Percentiles rank a stretch among this genome's conserved stretches.
These are phyloP conservation scores for Trachops cirrhosus DNA, from an alignment of 2,797 vertebrate genomes.

Conservation along the genomic window DNA sequence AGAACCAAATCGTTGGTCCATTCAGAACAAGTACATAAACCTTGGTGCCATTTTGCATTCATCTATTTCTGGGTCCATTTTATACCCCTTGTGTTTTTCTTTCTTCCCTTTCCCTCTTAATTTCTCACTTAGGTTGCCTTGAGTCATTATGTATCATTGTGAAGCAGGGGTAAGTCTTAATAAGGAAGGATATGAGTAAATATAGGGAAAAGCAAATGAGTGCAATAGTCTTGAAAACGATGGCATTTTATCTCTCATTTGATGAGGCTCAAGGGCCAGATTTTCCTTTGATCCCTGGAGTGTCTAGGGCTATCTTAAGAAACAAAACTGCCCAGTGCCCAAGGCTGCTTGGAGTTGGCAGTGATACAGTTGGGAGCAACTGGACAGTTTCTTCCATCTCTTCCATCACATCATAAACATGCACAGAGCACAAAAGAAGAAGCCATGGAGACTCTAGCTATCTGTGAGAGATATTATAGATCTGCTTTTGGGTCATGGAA, in stretches of 20 bases:
- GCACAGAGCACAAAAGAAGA: background rate
- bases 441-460: background rate
- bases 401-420: background rate
- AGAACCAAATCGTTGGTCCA: background rate
- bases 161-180: background rate
- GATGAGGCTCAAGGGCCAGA: background rate
- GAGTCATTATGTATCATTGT: background rate
- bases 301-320: background rate
- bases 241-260: background rate
- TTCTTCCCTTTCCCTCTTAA: background rate
- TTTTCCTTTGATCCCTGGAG: background rate
- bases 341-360: background rate
- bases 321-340: background rate
- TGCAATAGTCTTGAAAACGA: background rate
- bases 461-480: background rate
- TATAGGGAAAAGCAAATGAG: background rate
- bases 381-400: background rate
- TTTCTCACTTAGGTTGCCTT: background rate
- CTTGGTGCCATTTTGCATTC: background rate
- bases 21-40: background rate
- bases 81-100: background rate
- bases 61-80: background rate
- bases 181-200: background rate
- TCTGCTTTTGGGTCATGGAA: background rate
- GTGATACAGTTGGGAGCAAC: background rate